Conservation (phyloP, 2,888 invertebrate genomes). For the Protophormia terraenovae region DNA sequence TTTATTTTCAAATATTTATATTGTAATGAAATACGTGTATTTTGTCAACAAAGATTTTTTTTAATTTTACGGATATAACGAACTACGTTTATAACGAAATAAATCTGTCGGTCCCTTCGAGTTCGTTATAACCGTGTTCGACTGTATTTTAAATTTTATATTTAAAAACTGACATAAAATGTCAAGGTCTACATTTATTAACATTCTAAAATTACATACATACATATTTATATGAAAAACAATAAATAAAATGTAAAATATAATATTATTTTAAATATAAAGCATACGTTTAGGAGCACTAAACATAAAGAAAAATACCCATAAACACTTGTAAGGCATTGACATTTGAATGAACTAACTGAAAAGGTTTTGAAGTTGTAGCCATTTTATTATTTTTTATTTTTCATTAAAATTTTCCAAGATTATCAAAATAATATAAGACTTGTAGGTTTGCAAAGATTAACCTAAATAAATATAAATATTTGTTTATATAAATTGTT, state of each 20-base stretch:
- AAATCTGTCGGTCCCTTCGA: too few species aligned
- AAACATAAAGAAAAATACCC: background rate
- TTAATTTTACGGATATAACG: too few species aligned
- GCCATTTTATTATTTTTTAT: too few species aligned
- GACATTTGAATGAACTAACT: too few species aligned
- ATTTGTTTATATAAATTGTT: background rate
- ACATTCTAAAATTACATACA: too few species aligned
- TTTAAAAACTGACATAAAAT: background rate
- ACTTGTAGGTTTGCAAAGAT: background rate
- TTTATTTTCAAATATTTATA: too few species aligned
- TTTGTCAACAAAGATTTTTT: too few species aligned
- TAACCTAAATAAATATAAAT: background rate
- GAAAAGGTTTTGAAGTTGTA: background rate
- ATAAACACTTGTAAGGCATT: background rate
- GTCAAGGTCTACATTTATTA: background rate
- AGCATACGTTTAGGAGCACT: background rate
- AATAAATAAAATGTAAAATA: background rate
- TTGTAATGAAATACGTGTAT: too few species aligned
- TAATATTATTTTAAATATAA: background rate
- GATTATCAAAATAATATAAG: background rate
- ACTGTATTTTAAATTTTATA: background rate
- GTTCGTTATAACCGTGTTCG: too few species aligned
- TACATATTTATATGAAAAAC: background rate
- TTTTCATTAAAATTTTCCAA: background rate
- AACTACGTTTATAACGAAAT: too few species aligned